Conservation (phyloP, 2,113 vertebrate genomes). For the Haliaeetus leucogaster region DNA sequence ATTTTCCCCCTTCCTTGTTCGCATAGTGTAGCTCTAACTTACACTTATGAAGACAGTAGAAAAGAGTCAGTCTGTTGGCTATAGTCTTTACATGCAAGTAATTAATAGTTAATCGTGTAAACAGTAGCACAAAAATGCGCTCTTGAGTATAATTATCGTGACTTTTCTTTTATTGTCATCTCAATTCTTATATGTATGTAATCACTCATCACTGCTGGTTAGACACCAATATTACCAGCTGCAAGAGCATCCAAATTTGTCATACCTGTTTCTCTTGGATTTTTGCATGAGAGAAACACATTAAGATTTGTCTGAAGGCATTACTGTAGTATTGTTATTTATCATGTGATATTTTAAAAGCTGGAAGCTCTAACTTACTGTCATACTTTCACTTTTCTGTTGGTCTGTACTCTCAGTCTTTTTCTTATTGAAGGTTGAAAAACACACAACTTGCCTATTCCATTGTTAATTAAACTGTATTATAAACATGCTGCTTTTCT, state of each 20-base stretch:
- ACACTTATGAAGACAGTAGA: neutral
- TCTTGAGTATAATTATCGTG: neutral
- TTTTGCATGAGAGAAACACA: neutral
- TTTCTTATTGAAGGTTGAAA: neutral
- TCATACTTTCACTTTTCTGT: neutral
- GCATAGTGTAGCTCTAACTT: neutral
- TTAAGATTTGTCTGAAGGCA: neutral
- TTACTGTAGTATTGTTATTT: neutral
- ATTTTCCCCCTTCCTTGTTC: neutral
- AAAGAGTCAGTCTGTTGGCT: neutral
- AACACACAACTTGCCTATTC: neutral
- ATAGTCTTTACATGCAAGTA: neutral
- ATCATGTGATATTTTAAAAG: neutral
- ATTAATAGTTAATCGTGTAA: neutral
- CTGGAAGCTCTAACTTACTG: neutral
- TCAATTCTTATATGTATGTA: neutral
- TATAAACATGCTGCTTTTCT: neutral
- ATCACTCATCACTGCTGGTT: neutral
- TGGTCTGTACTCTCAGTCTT: neutral
- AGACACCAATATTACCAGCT: neutral
- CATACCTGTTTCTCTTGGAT: neutral
- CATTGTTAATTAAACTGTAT: neutral
- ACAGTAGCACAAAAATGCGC: neutral
- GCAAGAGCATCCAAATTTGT: neutral
- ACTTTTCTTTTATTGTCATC: neutral